Evolutionary conservation across 2,888 invertebrate genomes (phyloP).

Genomic region (Ichneumoninae sp.): DNA sequence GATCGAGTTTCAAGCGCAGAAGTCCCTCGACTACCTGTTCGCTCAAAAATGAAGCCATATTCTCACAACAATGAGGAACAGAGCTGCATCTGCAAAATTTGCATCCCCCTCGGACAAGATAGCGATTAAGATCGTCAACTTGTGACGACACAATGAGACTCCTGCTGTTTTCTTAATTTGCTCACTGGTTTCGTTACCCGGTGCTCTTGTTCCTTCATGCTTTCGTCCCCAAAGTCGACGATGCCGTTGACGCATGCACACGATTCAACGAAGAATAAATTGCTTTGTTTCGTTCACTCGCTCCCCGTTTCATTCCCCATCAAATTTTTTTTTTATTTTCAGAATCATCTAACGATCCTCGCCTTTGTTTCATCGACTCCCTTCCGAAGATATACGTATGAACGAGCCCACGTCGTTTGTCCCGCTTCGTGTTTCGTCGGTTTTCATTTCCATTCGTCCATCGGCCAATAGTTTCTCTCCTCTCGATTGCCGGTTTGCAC

Average conservation of each 20-base stretch:
- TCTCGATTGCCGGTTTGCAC: not conserved
- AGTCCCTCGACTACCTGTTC: not conserved
- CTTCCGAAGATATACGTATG: slow-evolving; percentile 37
- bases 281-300: slow-evolving; percentile 59
- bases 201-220: slow-evolving; percentile 11
- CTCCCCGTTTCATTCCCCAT: slow-evolving; percentile 38
- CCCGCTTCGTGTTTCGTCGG: slow-evolving; percentile 5
- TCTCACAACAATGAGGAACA: not conserved
- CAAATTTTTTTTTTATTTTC: slow-evolving; percentile 31
- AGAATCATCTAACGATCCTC: slow-evolving; percentile 60
- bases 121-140: not conserved
- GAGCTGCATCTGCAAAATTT: not conserved
- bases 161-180: slow-evolving; percentile 6
- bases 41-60: not conserved
- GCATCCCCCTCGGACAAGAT: not conserved
- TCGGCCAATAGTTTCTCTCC: not conserved
- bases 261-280: slow-evolving; percentile 59
- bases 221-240: slow-evolving; percentile 46
- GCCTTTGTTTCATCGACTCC: slow-evolving; percentile 56
- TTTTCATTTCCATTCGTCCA: not conserved
- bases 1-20: not conserved
- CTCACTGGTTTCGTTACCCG: not conserved
- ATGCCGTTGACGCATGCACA: slow-evolving; percentile 21
- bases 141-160: not conserved
- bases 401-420: not conserved